A percentile compares a stretch with the other conserved stretches of the same genome.
Conservation (phyloP, 2,888 invertebrate species). For the Dynastes tityus region DNA sequence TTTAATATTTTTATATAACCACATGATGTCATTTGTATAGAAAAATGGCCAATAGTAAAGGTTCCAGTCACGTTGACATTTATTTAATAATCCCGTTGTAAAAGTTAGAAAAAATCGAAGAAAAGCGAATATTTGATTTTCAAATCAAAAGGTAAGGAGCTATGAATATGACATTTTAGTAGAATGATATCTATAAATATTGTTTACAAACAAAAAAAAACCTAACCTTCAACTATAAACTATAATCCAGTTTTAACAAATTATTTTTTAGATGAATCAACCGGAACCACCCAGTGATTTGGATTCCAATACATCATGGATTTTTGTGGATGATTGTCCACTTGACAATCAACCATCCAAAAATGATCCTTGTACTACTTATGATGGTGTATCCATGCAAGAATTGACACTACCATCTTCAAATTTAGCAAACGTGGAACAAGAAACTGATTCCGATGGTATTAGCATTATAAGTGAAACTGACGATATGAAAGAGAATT, state of each 20-base stretch:
- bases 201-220: slow-evolving; percentile 1
- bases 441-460: slow-evolving; percentile 57
- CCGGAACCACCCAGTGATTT: slow-evolving; percentile 52
- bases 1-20: too few species aligned
- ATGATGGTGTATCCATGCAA: slow-evolving; percentile 52
- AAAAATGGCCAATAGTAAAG: slow-evolving; percentile 27
- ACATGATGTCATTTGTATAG: too few species aligned
- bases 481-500: slow-evolving; percentile 49
- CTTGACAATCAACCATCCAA: slow-evolving; percentile 24
- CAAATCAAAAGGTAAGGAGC: background rate
- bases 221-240: slow-evolving; percentile 12
- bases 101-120: background rate
- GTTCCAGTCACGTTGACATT: slow-evolving; percentile 11
- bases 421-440: slow-evolving; percentile 48
- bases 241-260: background rate
- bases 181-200: background rate
- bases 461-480: slow-evolving; percentile 59
- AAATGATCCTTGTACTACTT: slow-evolving; percentile 52
- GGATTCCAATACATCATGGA: slow-evolving; percentile 55
- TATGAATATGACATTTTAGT: background rate
- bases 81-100: slow-evolving; percentile 3
- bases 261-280: slow-evolving; percentile 38
- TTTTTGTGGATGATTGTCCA: slow-evolving; percentile 50
- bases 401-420: slow-evolving; percentile 50
- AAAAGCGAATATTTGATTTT: background rate